Evolutionary conservation across 2,888 invertebrate species (phyloP), one percentile per base, ranked within the genome.

Genomic region (Drosophila colorata): DNA sequence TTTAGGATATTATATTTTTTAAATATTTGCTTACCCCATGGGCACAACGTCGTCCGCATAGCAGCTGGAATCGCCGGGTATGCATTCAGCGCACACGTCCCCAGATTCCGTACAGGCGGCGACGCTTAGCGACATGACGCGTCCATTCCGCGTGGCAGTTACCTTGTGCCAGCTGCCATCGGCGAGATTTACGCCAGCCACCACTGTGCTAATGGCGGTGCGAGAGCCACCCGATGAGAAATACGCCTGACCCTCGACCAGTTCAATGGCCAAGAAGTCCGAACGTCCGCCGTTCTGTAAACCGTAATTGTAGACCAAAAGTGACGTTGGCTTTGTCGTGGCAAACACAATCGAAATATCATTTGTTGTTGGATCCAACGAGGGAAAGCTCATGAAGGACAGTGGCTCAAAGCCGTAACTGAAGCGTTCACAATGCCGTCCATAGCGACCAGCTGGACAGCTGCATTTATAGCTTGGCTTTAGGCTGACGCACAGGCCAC

Each of bases 81-180:
- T 94, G 88, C 98, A 98, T 80, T 98, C 97, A 66, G 95, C 95
- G 89, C 98, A 98, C 46, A 95, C 92, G 88, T 97, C 97, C 0
- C 97, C 98, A 90, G 97, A 96, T 74, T 98, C 97, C 1, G 95
- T 95, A 88, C 98, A 98, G 25, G 94, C 93, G 0, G 96, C 95
- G 3, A 97, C 95, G 85, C 96, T 97, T 28, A 98, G 91, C 0
- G 97, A 97, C 79, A 97, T 95, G 0, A 97, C 97, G 74, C 97
- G 94, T 25, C 98, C 97, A 90, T 98, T 98, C 88, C 98, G 94
- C 0, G 97, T 98, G 0, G 97, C 98, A 0, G 96, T 97, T 16
- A 98, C 94, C 90, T 97, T 97, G 90, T 97, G 95, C 98, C 98
- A 99, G 74, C 94, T 94, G 0, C 98, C 98, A 91, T 98, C 96